Conservation (phyloP, 1,140 invertebrate species). For the Leptopilina boulardi region DNA sequence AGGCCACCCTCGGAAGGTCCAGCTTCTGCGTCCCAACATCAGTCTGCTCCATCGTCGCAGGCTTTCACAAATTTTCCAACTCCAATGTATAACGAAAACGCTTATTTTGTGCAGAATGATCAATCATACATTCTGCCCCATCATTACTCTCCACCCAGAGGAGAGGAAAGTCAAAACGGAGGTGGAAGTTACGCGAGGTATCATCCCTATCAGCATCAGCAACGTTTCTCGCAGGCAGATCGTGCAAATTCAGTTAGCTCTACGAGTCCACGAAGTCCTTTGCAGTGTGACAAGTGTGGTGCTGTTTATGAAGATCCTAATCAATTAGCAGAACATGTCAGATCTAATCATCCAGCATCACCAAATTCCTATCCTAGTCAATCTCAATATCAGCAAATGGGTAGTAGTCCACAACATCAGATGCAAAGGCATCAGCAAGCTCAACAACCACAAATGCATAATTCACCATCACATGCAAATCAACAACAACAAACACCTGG, state of each 20-base stretch:
- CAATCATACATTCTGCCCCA: slow-evolving; percentile 59
- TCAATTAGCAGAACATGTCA: slow-evolving; percentile 83
- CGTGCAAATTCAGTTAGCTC: slow-evolving; percentile 79
- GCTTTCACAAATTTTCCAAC: slow-evolving; percentile 68
- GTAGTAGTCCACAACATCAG: slow-evolving; percentile 58
- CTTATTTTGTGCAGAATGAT: slow-evolving; percentile 67
- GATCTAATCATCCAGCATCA: slow-evolving; percentile 81
- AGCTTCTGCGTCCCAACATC: slow-evolving; percentile 46
- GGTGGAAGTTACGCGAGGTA: slow-evolving; percentile 54
- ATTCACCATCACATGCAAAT: slow-evolving; percentile 61
- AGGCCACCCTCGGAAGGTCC: slow-evolving; percentile 60
- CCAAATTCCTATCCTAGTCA: slow-evolving; percentile 68
- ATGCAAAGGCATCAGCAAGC: slow-evolving; percentile 52
- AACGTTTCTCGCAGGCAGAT: slow-evolving; percentile 76
- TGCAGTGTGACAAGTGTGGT: slow-evolving; percentile 89
- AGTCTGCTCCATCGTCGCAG: slow-evolving; percentile 73
- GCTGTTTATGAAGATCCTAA: slow-evolving; percentile 84
- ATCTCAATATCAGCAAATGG: slow-evolving; percentile 64
- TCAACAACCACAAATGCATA: slow-evolving; percentile 54
- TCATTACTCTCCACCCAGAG: slow-evolving; percentile 61
- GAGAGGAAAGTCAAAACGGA: slow-evolving; percentile 40
- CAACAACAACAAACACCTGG: slow-evolving; percentile 58
- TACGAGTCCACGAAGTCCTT: slow-evolving; percentile 80
- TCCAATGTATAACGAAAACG: slow-evolving; percentile 61
- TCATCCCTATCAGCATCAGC: slow-evolving; percentile 74